A percentile compares a stretch with the other conserved stretches of the same genome.
Conservation (phyloP, 2,113 vertebrate genomes). For the Cyphomyrus plagiostoma region DNA sequence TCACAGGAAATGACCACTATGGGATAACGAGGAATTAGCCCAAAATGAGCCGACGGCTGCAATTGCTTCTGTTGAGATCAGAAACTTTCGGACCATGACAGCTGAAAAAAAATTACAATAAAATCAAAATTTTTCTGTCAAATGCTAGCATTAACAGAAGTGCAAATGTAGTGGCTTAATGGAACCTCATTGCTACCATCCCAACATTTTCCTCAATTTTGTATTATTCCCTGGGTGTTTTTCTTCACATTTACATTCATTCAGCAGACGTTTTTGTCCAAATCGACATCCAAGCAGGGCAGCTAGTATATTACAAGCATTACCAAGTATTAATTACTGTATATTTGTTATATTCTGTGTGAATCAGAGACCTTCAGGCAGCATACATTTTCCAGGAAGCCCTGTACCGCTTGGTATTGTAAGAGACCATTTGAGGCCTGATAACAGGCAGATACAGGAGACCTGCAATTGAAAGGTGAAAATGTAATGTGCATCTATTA, state of each 20-base stretch:
- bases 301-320: not conserved
- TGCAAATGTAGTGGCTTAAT: not conserved
- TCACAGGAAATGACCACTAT: conserved; percentile 8
- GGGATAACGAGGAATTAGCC: not conserved
- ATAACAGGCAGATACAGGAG: not conserved
- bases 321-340: not conserved
- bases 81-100: not conserved
- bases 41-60: not conserved
- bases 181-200: not conserved
- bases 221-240: not conserved
- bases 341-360: not conserved
- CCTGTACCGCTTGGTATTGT: not conserved
- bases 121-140: not conserved
- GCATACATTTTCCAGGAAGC: not conserved
- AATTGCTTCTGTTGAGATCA: not conserved
- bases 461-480: not conserved
- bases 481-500: not conserved
- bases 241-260: not conserved
- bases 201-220: not conserved
- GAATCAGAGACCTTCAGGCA: not conserved
- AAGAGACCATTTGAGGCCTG: not conserved
- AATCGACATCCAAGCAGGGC: not conserved
- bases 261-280: not conserved
- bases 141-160: not conserved
- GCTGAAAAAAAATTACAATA: not conserved